Evolutionary conservation across 2,797 vertebrate genomes (phyloP).

Genomic region (Lutjanus campechanus): DNA sequence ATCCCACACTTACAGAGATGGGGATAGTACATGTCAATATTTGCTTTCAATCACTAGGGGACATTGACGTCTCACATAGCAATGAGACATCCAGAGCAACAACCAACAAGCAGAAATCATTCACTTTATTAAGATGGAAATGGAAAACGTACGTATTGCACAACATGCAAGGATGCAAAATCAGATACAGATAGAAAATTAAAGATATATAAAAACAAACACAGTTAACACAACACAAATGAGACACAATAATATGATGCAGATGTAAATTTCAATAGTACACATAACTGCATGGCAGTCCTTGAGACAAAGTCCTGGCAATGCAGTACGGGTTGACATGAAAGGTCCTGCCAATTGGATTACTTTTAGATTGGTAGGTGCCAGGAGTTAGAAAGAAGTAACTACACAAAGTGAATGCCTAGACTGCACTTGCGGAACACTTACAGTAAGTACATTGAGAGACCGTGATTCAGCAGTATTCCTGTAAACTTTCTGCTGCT

Average conservation of each 20-base stretch:
- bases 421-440: constrained; percentile 34
- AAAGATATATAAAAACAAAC: constrained; percentile 54
- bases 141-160: constrained; percentile 69
- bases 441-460: constrained; percentile 20
- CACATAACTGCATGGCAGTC: constrained; percentile 34
- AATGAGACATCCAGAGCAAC: constrained; percentile 75
- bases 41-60: constrained; percentile 58
- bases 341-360: constrained; percentile 1
- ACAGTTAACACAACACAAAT: constrained; percentile 55
- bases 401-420: constrained; percentile 40
- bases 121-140: constrained; percentile 81
- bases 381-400: constrained; percentile 25
- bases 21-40: constrained; percentile 58
- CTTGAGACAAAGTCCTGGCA: constrained; percentile 28
- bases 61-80: constrained; percentile 70
- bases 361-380: constrained; percentile 17
- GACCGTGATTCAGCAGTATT: constrained; percentile 59
- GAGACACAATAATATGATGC: constrained; percentile 43
- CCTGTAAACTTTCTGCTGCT: constrained; percentile 31
- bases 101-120: constrained; percentile 73
- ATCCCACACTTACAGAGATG: constrained; percentile 55
- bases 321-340: constrained; percentile 21
- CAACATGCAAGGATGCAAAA: constrained; percentile 84
- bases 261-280: constrained; percentile 29
- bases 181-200: constrained; percentile 65